Conservation (phyloP, 1,140 invertebrate genomes). For the Andricus grossulariae region DNA sequence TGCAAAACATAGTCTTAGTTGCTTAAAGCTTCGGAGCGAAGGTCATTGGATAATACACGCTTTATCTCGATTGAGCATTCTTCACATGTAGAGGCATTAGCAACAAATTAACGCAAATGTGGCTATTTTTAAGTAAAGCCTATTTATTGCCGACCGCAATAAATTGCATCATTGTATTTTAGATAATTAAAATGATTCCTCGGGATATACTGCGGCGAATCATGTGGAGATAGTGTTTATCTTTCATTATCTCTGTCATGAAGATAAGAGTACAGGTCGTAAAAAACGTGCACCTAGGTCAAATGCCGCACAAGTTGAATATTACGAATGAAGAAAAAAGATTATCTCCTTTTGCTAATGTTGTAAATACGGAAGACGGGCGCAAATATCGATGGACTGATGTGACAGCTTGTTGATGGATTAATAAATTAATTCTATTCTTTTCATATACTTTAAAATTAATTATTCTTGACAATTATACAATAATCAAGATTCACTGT, state of each 20-base stretch:
- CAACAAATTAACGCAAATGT: background rate
- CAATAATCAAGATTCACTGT: no score
- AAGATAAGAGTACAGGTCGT: background rate
- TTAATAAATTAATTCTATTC: no score
- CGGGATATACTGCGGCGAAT: conserved; percentile 13
- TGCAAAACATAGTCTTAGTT: conserved; percentile 1
- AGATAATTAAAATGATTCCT: background rate
- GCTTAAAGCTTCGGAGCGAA: background rate
- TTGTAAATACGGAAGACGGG: conserved; percentile 10
- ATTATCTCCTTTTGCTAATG: background rate
- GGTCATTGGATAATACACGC: conserved; percentile 4
- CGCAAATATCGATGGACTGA: background rate
- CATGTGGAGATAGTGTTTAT: conserved; percentile 18
- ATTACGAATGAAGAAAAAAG: background rate
- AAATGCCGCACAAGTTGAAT: background rate
- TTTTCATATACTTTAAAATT: no score
- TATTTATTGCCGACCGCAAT: background rate
- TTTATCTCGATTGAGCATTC: conserved; percentile 6
- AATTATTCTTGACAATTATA: no score
- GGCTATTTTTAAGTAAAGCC: background rate
- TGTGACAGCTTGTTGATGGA: no score
- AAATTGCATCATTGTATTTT: background rate
- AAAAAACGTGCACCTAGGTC: background rate
- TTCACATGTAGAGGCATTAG: background rate
- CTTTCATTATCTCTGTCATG: conserved; percentile 20